Evolutionary conservation across 2,113 vertebrate species (phyloP), one percentile per base, ranked within the genome.

Genomic region (Neopipo cinnamomea): DNA sequence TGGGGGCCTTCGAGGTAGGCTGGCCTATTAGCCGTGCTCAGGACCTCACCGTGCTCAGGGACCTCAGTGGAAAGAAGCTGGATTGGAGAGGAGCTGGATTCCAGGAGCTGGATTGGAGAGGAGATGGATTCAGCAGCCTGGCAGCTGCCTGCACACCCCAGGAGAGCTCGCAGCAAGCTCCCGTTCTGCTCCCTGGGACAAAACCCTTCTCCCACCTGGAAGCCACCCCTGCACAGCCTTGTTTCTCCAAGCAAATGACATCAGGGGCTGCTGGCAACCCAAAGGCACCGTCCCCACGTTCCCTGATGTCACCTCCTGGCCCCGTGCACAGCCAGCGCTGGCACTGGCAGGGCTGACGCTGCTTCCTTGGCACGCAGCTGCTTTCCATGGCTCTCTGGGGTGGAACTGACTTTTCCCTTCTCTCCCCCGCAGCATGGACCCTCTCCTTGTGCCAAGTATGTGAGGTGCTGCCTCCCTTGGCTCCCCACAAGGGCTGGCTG

Each of bases 251-350:
- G 46, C 55, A 31, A 33, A 74, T 91, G 8, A 35, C 93, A 76
- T 72, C 89, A 56, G 47, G 8, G 5, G 65, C 6, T 28, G 73
- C 92, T 94, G 11, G 2, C 44, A 50, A 78, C 79, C 27, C 2
- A 19, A 24, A 23, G 77, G 88, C 89, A 59, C 9, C 0, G 3
- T 85, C 89, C 87, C 52, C 9, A 3, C 41, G 31, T 63, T 84
- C 73, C 94, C 84, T 97, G 84, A 92, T 89, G 87, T 95, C 94
- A 95, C 27, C 93, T 61, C 82, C 78, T 95, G 89, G 94, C 89
- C 41, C 35, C 0, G 5, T 23, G 3, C 2, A 0, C 66, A 30
- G 58, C 83, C 87, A 66, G 71, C 13, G 28, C 94, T 94, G 95
- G 88, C 92, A 67, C 59, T 1, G 15, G 68, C 19, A 2, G 55